Evolutionary conservation across 2,113 vertebrate genomes (phyloP).

Genomic region (Emydura subglobosa): DNA sequence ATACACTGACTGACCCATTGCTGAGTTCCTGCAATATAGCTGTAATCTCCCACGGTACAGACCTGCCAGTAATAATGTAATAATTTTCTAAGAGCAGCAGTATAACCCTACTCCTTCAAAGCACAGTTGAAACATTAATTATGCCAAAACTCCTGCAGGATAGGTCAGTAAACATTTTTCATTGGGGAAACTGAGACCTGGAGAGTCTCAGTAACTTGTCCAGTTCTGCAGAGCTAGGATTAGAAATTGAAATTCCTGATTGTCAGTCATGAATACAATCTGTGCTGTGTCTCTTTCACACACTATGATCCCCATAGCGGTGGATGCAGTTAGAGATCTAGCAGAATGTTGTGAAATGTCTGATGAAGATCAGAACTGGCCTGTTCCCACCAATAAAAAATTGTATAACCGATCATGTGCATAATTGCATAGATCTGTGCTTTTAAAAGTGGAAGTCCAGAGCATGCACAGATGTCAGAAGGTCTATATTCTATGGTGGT

Average conservation of each 20-base stretch:
- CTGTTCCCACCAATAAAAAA: background rate
- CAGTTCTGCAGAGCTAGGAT: background rate
- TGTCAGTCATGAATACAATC: background rate
- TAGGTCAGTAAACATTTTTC: background rate
- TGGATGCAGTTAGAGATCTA: background rate
- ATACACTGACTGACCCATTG: background rate
- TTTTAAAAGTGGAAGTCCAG: background rate
- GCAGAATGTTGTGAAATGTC: background rate
- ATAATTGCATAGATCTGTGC: background rate
- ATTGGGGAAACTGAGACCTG: background rate
- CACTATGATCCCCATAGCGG: background rate
- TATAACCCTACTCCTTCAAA: background rate
- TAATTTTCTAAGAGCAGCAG: background rate
- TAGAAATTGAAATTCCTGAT: background rate
- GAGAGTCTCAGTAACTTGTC: background rate
- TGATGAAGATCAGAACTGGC: background rate
- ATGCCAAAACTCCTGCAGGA: background rate
- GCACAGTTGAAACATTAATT: background rate
- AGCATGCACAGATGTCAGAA: background rate
- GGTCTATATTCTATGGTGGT: background rate
- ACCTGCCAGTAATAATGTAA: background rate
- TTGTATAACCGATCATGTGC: background rate
- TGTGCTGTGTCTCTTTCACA: background rate
- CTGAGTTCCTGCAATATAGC: background rate
- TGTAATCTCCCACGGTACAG: background rate